Conservation (phyloP, 2,797 vertebrate genomes). For the Coilia nasus region DNA sequence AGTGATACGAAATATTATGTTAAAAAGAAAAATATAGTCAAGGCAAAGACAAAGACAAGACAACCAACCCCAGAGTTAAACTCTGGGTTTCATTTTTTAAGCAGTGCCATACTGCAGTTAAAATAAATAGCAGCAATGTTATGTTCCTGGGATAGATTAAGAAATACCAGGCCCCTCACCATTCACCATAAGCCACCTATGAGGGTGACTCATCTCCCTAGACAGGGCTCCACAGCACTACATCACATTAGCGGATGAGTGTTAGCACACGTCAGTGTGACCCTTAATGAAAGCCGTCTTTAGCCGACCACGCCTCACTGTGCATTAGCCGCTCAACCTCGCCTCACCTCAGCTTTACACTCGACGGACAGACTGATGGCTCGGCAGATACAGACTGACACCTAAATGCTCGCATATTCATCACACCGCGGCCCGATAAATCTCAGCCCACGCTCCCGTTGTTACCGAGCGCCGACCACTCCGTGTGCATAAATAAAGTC, state of each 20-base stretch:
- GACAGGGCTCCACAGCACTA: neutral
- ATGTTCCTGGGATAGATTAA: too few relatives aligned
- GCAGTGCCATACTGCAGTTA: too few relatives aligned
- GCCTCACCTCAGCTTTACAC: neutral
- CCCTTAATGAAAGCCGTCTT: neutral
- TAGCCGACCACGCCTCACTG: neutral
- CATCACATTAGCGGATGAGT: neutral
- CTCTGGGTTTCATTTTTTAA: too few relatives aligned
- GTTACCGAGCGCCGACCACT: neutral
- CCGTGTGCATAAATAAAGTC: constrained; percentile 47
- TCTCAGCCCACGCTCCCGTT: constrained; percentile 32
- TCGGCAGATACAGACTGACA: constrained; percentile 41
- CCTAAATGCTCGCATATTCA: constrained; percentile 45
- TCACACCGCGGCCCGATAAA: constrained; percentile 40
- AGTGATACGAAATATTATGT: too few relatives aligned
- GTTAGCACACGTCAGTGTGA: neutral
- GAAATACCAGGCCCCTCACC: too few relatives aligned
- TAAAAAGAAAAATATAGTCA: too few relatives aligned
- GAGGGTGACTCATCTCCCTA: neutral
- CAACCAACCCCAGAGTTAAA: too few relatives aligned
- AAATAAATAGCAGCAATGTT: too few relatives aligned
- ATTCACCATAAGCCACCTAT: too few relatives aligned
- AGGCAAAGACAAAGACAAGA: too few relatives aligned
- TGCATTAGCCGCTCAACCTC: neutral
- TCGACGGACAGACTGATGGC: constrained; percentile 45